These are phyloP conservation scores for Lysandra coridon DNA, from an alignment of 2,888 invertebrate genomes.

Conservation along the genomic window DNA sequence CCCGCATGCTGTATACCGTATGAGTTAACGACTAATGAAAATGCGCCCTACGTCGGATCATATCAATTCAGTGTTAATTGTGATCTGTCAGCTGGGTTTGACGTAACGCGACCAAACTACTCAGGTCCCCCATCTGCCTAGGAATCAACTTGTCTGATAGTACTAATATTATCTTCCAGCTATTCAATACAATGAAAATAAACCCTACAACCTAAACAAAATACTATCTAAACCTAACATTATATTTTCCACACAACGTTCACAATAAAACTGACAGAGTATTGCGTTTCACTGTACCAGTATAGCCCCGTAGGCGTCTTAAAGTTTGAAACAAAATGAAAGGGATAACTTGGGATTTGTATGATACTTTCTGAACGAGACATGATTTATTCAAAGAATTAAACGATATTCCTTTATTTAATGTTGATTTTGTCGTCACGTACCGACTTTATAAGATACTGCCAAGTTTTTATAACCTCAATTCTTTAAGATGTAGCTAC, in stretches of 20 bases:
- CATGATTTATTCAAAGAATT: slow-evolving; percentile 28
- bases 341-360: slow-evolving; percentile 24
- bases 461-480: slow-evolving; percentile 24
- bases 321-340: slow-evolving; percentile 27
- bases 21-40: no score
- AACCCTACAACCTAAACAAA: no score
- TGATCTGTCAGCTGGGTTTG: no score
- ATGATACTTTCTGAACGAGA: slow-evolving; percentile 24
- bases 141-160: no score
- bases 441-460: slow-evolving; percentile 23
- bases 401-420: slow-evolving; percentile 28
- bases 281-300: slow-evolving; percentile 1
- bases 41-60: no score
- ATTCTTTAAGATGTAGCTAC: slow-evolving; percentile 13
- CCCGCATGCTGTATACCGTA: no score
- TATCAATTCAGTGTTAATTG: no score
- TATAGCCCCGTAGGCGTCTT: neutral
- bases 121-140: no score
- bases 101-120: no score
- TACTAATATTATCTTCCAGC: no score
- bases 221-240: neutral
- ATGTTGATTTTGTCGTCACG: slow-evolving; percentile 26
- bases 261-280: slow-evolving; percentile 1
- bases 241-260: neutral
- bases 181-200: no score